Evolutionary conservation across 2,113 vertebrate species (phyloP).

Genomic region (Thamnophis sirtalis): DNA sequence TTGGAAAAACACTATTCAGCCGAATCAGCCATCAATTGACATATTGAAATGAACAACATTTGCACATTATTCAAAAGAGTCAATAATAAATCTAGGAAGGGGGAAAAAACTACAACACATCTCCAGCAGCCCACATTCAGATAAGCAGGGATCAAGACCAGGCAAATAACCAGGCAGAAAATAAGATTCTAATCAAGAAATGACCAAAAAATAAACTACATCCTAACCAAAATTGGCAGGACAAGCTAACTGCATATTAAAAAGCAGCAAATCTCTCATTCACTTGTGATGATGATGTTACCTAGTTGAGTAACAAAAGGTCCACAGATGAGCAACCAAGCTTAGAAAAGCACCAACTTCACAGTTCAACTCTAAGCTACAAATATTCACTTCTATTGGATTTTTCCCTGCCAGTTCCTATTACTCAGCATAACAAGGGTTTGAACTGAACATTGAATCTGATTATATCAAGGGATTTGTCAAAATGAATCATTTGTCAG

Average conservation of each 20-base stretch:
- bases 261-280: background rate
- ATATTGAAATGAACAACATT: background rate
- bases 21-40: background rate
- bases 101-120: background rate
- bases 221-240: background rate
- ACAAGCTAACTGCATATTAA: background rate
- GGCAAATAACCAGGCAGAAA: background rate
- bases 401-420: conserved; percentile 17
- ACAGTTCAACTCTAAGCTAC: background rate
- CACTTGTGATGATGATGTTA: background rate
- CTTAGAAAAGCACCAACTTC: background rate
- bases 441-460: conserved; percentile 33
- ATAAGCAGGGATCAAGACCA: background rate
- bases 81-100: background rate
- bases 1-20: background rate
- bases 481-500: conserved; percentile 41
- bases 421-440: conserved; percentile 25
- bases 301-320: background rate
- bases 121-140: background rate
- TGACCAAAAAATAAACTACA: background rate
- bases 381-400: background rate
- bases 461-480: conserved; percentile 54
- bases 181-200: background rate
- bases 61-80: background rate
- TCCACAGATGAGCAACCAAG: background rate